Evolutionary conservation across 1,140 invertebrate species (phyloP), one percentile per base, ranked within the genome.

Genomic region (Lethrus apterus): DNA sequence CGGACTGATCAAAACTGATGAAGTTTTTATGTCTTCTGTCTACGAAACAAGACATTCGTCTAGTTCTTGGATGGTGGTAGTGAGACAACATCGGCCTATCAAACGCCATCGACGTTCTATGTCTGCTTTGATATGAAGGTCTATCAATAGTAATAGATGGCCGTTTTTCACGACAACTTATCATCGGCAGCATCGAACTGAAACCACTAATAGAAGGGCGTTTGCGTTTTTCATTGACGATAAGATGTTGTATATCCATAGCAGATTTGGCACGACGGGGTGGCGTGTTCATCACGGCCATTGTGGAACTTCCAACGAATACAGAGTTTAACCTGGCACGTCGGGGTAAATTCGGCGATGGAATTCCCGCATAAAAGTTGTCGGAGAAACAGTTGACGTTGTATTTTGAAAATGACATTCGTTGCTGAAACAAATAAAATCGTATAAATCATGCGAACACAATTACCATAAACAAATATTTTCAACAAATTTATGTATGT

Each of bases 241-340:
- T 74, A 26, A 89, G 67, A 3, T 83, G 83, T 56, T 87, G 84
- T 4, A 89, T 75, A 62, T 91, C 86, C 48, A 88, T 79, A 0
- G 86, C 86, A n/a, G 84, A 86, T 52, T 86, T 85, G 1, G 80
- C 79, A 48, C 86, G 79, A 2, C 86, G 66, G 0, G 83, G 81
- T 4, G 75, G 72, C 47, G 72, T 73, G 56, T 76, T 70, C 10
- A 80, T 74, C 48, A 81, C 64, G 13, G 78, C 73, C 50, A 76
- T 70, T 49, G 71, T 67, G 47, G 83, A 75, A 50, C 81, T 74
- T 4, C 83, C 83, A 1, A 88, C 85, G 65, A 91, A 90, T 3
- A 90, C 86, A 1, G 86, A 89, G 66, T 89, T 90, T 65, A 89
- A 81, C 2, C 83, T 65, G 0, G 74, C 78, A 14, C 77, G 67